A percentile compares a stretch with the other conserved stretches of the same genome.
Evolutionary conservation across 2,888 invertebrate species (phyloP).

Genomic region (Drosophila monieri): DNA sequence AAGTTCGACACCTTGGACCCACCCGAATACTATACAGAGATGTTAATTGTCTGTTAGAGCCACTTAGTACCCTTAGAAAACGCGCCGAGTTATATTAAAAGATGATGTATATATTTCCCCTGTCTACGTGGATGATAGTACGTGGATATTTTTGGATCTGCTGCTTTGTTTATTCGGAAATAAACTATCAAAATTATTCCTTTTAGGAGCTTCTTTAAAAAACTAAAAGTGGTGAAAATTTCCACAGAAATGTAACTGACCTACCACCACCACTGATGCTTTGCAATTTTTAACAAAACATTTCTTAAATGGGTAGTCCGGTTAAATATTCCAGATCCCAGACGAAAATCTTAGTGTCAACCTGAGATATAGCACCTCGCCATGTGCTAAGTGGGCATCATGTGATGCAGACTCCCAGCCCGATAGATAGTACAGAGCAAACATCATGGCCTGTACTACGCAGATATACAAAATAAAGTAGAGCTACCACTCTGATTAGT

Average conservation of each 20-base stretch:
- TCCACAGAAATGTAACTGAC: slow-evolving; percentile 4
- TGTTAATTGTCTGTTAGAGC: slow-evolving; percentile 59
- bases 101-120: slow-evolving; percentile 33
- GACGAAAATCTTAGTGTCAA: slow-evolving; percentile 14
- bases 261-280: slow-evolving; percentile 7
- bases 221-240: not conserved
- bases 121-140: not conserved
- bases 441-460: slow-evolving; percentile 35
- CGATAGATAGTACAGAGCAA: slow-evolving; percentile 37
- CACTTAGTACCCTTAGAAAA: slow-evolving; percentile 20
- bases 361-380: slow-evolving; percentile 32
- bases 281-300: not conserved
- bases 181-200: not conserved
- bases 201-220: not conserved
- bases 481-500: slow-evolving; percentile 29
- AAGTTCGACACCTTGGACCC: slow-evolving; percentile 55
- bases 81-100: slow-evolving; percentile 9
- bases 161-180: not conserved
- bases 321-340: not conserved
- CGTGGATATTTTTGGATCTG: slow-evolving; percentile 3
- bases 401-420: slow-evolving; percentile 44
- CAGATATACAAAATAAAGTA: slow-evolving; percentile 17
- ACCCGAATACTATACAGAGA: slow-evolving; percentile 22
- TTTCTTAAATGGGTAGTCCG: not conserved
- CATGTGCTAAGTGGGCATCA: slow-evolving; percentile 61